A percentile compares a stretch with the other conserved stretches of the same genome.
phyloP scores from a whole-genome alignment of 2,888 invertebrate genomes.

The Eustalomyia histrio region DNA sequence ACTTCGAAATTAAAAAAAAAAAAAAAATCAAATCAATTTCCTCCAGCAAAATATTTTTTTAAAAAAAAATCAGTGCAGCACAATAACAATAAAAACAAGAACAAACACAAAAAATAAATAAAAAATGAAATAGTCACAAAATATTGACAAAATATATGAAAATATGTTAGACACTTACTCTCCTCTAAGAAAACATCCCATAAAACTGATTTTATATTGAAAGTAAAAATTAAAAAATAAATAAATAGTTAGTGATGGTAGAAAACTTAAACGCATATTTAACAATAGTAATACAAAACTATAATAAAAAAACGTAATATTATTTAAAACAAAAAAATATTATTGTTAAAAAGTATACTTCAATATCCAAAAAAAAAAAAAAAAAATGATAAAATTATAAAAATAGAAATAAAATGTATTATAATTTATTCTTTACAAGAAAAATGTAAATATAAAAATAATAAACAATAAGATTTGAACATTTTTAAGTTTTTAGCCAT shows the following conservation, averaged over 20 bases:
- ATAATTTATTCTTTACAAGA: conserved; percentile 55
- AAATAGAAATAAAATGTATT: conserved; percentile 55
- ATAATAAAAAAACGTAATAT: conserved; percentile 7
- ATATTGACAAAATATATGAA: conserved; percentile 29
- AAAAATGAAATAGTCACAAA: conserved; percentile 32
- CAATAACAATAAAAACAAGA: conserved; percentile 51
- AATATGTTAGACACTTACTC: conserved; percentile 33
- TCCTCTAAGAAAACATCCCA: background rate
- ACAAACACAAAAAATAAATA: conserved; percentile 24
- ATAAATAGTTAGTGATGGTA: conserved; percentile 55
- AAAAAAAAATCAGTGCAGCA: conserved; percentile 60
- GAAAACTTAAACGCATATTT: conserved; percentile 58
- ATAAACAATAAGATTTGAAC: conserved; percentile 27
- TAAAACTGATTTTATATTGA: conserved; percentile 54
- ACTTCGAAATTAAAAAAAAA: background rate
- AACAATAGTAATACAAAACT: conserved; percentile 48
- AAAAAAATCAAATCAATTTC: background rate
- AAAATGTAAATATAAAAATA: conserved; percentile 56
- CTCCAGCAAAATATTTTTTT: background rate
- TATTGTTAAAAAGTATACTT: conserved; percentile 60
- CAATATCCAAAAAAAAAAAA: conserved; percentile 48
- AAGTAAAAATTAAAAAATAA: conserved; percentile 26
- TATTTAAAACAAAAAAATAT: conserved; percentile 25
- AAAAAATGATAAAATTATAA: too few species aligned
- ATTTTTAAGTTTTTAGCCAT: conserved; percentile 23